These are phyloP conservation scores for Rousettus madagascariensis DNA, from an alignment of 2,797 vertebrate species.

Conservation along the genomic window DNA sequence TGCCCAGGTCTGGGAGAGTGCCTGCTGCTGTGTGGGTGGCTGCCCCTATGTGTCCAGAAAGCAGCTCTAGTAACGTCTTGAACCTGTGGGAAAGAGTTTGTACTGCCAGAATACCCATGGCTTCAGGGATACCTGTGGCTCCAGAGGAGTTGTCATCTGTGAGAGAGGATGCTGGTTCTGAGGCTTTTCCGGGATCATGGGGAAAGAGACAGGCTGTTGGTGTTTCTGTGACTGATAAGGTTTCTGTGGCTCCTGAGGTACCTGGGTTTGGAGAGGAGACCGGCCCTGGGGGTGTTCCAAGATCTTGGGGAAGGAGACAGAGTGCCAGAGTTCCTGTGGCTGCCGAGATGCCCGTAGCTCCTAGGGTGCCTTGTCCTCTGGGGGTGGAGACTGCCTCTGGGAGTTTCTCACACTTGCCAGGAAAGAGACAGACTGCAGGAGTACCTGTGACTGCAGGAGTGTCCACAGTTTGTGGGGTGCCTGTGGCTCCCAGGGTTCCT, in stretches of 20 bases:
- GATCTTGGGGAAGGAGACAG: constrained; percentile 21
- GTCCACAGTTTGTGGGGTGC: background rate
- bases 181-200: background rate
- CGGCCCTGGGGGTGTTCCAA: background rate
- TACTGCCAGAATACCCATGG: background rate
- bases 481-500: background rate
- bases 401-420: background rate
- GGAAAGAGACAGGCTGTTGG: background rate
- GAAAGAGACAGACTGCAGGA: background rate
- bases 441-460: background rate
- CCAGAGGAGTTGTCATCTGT: background rate
- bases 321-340: background rate
- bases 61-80: background rate
- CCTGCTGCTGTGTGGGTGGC: constrained; percentile 15
- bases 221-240: background rate
- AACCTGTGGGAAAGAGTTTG: background rate
- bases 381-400: background rate
- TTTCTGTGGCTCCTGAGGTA: background rate
- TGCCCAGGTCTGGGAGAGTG: background rate
- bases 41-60: background rate
- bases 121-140: background rate
- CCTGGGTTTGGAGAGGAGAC: background rate
- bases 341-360: background rate
- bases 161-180: background rate
- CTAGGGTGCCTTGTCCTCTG: background rate